Base-by-base conservation (phyloP, 1,140 invertebrate species). In the Leptinotarsa lineolata region DNA sequence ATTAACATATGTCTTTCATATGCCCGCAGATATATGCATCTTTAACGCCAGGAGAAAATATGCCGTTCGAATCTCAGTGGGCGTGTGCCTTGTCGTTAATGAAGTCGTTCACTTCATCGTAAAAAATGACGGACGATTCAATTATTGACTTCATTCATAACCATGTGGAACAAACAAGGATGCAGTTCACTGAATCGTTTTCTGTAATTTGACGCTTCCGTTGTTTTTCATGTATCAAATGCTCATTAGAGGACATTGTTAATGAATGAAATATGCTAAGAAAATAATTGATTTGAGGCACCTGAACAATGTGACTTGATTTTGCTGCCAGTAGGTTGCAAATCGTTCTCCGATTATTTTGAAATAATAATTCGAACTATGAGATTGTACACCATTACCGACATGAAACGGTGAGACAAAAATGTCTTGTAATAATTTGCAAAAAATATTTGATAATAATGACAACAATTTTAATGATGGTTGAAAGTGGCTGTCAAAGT, bases 1-100 rank as follows among this genome's bases (percentile, higher is more conserved):
- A 68, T 68, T 68, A 68, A 46, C 66, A 68, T 39, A 68, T 68
- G 66, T 46, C 66, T 46, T 46, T 68, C 66, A 68, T 3, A 68
- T 68, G 66, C 66, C 8, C 16, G 30, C 45, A 39, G n/a, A 68
- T 24, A 68, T 68, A 45, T 68, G 20, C 46, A 12, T 44, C 18
- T 44, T 39, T 20, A 39, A 39, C 66, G 39, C 45, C 21, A 46
- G 13, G 21, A 46, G 66, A 45, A 20, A 46, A 45, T 44, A 68
- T 68, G 66, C 45, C 24, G 3, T 24, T 63, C 11, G 20, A 63
- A 63, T 63, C 20, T 46, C 8, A 21, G 66, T 20, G 45, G 66
- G 20, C 66, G 66, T 68, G 30, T 39, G 66, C 45, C 45, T 15
- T 6, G 24, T 45, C 66, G 45, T 68, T 68, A 46, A 68, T 68